phyloP scores from a whole-genome alignment of 2,113 vertebrate genomes.

The Xiphophorus hellerii region DNA sequence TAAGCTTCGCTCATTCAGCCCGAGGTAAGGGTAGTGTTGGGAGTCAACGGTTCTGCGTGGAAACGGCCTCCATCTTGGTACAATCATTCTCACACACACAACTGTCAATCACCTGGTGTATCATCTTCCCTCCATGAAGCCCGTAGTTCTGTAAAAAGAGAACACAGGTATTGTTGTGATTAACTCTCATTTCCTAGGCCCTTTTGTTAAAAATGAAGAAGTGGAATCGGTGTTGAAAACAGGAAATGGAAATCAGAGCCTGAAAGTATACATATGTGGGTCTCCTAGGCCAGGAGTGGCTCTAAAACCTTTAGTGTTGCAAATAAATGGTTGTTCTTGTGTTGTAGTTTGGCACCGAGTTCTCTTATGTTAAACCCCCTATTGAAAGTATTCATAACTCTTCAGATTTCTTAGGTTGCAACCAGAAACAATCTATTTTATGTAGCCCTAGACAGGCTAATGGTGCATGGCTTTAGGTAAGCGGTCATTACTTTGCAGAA shows the following conservation, averaged over 20 bases:
- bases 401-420: no score
- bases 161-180: not conserved
- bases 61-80: constrained; percentile 18
- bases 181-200: not conserved
- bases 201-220: not conserved
- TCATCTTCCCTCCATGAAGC: constrained; percentile 21
- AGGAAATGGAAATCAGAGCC: not conserved
- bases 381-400: no score
- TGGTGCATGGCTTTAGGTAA: no score
- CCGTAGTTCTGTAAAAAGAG: constrained; percentile 19
- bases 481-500: no score
- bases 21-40: not conserved
- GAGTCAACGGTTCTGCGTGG: constrained; percentile 26
- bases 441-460: no score
- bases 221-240: not conserved
- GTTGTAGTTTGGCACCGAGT: no score
- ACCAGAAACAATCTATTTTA: no score
- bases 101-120: not conserved
- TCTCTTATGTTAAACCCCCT: no score
- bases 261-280: not conserved
- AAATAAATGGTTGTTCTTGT: no score
- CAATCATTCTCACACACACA: not conserved
- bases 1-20: constrained; percentile 38
- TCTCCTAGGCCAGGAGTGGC: not conserved
- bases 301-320: no score